Evolutionary conservation across 2,888 invertebrate genomes (phyloP).

Genomic region (Stictocephala bisonia): DNA sequence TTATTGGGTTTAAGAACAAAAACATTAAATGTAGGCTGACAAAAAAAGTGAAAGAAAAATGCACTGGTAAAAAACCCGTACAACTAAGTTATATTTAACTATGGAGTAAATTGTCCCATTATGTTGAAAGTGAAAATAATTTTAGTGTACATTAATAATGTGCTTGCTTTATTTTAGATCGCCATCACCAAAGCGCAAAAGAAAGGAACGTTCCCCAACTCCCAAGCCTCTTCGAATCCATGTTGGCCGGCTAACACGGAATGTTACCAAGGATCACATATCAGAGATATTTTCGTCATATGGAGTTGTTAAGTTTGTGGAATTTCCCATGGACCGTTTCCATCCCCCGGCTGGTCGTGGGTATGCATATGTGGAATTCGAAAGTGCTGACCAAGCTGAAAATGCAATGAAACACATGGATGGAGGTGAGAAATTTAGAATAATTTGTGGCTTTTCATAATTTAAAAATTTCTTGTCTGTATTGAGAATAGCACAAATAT

Average conservation of each 20-base stretch:
- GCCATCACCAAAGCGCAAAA: slow-evolving; percentile 73
- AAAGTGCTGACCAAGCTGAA: slow-evolving; percentile 94
- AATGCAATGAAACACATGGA: slow-evolving; percentile 99
- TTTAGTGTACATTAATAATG: too few relatives aligned
- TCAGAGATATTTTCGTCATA: slow-evolving; percentile 92
- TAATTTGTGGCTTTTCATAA: too few relatives aligned
- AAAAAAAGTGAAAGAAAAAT: too few relatives aligned
- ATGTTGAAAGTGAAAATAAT: too few relatives aligned
- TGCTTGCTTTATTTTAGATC: slow-evolving; percentile 68
- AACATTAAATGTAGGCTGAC: too few relatives aligned
- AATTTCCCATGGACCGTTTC: slow-evolving; percentile 88
- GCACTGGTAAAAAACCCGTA: too few relatives aligned
- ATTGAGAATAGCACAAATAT: too few relatives aligned
- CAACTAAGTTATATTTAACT: too few relatives aligned
- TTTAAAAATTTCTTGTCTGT: too few relatives aligned
- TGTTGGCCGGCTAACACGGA: slow-evolving; percentile 91
- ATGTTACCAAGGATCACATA: slow-evolving; percentile 92
- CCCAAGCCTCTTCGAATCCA: slow-evolving; percentile 95
- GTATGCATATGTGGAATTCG: slow-evolving; percentile 96
- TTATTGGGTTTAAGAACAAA: too few relatives aligned
- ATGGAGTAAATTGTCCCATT: too few relatives aligned
- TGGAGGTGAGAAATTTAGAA: slow-evolving; percentile 80
- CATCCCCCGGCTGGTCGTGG: slow-evolving; percentile 92
- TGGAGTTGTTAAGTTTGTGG: slow-evolving; percentile 87
- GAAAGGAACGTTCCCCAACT: slow-evolving; percentile 87